Evolutionary conservation across 2,113 vertebrate species (phyloP), one percentile per base, ranked within the genome.

Genomic region (Ascaphus truei): DNA sequence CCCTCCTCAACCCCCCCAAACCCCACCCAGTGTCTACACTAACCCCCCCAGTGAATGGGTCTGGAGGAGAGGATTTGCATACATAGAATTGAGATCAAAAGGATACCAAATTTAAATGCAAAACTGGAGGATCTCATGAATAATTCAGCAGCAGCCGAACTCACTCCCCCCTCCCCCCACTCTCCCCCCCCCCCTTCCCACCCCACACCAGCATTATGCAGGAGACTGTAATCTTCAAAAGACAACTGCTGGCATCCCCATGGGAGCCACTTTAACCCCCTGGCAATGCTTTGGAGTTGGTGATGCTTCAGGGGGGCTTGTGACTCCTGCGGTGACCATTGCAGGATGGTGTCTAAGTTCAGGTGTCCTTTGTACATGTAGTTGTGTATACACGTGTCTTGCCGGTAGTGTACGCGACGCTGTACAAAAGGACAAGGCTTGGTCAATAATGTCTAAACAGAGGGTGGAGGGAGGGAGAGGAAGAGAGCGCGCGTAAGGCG

Each of bases 31-130:
- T n/a, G n/a, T n/a, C n/a, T n/a, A n/a, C n/a, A n/a, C n/a, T n/a
- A n/a, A n/a, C n/a, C n/a, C n/a, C 16, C 61, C 22, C 52, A 52
- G 45, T 60, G 56, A 69, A 61, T 61, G 45, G 15, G 45, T 60
- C 45, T 69, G 29, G 67, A 60, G 51, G 30, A 61, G 34, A 37
- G 57, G 67, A 71, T 71, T 71, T 71, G 67, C 67, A 71, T 71
- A 68, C 61, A 71, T 71, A 71, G 67, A 61, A 71, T 68, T 71
- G 56, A 71, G 67, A 71, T 71, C 67, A 71, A 71, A 47, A 61
- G 55, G 57, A 60, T 71, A 71, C 45, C 36, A 71, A 57, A 71
- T 71, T 71, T 71, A 61, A 71, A 71, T 71, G 67, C 67, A 71
- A 71, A 71, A 71, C 61, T 71, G 56, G 41, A 71, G 41, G 16